Evolutionary conservation across 2,113 vertebrate genomes (phyloP).

Genomic region (Myocastor coypus): DNA sequence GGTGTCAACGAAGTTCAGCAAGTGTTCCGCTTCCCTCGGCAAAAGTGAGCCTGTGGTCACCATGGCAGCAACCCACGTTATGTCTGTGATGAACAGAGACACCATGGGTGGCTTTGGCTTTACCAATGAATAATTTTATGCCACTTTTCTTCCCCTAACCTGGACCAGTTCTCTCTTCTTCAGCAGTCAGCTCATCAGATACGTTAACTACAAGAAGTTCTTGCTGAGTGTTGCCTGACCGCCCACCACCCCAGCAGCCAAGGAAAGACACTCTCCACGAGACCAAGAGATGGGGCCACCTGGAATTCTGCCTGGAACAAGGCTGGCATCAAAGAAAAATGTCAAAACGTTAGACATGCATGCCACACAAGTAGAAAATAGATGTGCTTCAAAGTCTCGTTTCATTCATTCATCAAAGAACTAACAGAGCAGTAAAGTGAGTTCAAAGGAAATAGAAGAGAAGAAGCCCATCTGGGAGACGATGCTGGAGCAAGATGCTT

Average conservation of each 20-base stretch:
- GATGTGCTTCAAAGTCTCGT: background rate
- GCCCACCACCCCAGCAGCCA: no score
- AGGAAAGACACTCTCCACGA: background rate
- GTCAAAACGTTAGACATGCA: background rate
- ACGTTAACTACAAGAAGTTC: background rate
- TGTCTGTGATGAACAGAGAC: background rate
- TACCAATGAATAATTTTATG: background rate
- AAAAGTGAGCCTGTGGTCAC: background rate
- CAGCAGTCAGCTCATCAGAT: background rate
- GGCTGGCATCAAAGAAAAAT: background rate
- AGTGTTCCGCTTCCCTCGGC: background rate
- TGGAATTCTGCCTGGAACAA: background rate
- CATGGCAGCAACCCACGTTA: background rate
- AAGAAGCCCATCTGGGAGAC: background rate
- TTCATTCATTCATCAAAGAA: constrained; percentile 6
- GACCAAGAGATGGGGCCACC: background rate
- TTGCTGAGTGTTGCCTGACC: background rate
- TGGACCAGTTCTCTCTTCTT: background rate
- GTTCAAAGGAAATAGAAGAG: background rate
- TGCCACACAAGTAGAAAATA: background rate
- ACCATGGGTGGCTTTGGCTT: background rate
- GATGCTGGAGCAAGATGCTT: background rate
- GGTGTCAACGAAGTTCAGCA: background rate
- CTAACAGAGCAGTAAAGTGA: background rate
- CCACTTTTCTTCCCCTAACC: background rate